These are phyloP conservation scores for Caenorhabditis sp. DNA, from an alignment of 2,888 invertebrate genomes.

Conservation along the genomic window DNA sequence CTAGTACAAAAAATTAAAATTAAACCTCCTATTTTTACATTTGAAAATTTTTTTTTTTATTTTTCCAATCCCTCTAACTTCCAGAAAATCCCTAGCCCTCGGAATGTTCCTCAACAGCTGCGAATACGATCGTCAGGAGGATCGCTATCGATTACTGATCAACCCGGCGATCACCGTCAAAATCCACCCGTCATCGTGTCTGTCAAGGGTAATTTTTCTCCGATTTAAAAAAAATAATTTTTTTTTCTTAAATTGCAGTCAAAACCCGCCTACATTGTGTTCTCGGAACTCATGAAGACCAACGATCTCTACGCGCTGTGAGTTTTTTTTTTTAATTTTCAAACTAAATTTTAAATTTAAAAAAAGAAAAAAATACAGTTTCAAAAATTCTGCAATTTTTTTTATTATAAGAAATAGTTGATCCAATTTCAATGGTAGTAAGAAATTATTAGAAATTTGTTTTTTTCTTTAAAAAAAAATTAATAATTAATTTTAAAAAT, in stretches of 20 bases:
- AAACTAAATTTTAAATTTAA: background rate
- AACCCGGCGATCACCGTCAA: conserved; percentile 72
- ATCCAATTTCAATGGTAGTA: too few species aligned
- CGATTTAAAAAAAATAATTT: too few species aligned
- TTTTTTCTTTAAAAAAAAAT: too few species aligned
- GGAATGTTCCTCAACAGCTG: conserved; percentile 79
- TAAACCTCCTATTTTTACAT: too few species aligned
- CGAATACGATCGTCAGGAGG: conserved; percentile 74
- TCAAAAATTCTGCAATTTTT: too few species aligned
- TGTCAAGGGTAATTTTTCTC: conserved; percentile 62
- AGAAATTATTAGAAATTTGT: too few species aligned
- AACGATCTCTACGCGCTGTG: conserved; percentile 77
- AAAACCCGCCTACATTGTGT: conserved; percentile 74
- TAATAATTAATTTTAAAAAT: too few species aligned
- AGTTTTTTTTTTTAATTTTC: conserved; percentile 37
- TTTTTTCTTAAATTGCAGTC: too few species aligned
- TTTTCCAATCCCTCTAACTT: background rate
- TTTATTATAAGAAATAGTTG: background rate
- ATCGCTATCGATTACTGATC: conserved; percentile 73
- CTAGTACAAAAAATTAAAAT: too few species aligned
- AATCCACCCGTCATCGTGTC: conserved; percentile 77
- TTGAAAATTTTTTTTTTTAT: background rate
- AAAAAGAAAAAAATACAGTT: background rate
- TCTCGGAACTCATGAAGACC: conserved; percentile 78
- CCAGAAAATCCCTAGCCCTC: conserved; percentile 75